These are phyloP conservation scores for Dendrocopos noguchii DNA, from an alignment of 2,113 vertebrate genomes.

Conservation along the genomic window DNA sequence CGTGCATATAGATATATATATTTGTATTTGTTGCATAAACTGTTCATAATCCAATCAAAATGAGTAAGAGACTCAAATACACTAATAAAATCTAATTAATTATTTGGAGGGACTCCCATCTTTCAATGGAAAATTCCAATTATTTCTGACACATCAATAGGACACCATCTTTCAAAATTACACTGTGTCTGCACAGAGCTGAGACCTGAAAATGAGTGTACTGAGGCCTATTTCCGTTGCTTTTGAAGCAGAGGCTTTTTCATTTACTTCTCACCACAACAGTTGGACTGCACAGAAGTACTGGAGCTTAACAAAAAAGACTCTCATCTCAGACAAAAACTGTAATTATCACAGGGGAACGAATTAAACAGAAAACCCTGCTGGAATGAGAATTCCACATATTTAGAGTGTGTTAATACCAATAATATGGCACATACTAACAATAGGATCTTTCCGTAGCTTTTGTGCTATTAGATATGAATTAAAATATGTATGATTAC, in stretches of 20 bases:
- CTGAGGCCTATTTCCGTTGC: slow-evolving; percentile 16
- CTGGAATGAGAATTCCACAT: slow-evolving; percentile 65
- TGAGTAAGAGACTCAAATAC: neutral
- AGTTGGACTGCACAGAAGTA: slow-evolving; percentile 68
- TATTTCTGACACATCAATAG: neutral
- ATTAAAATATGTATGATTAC: slow-evolving; percentile 53
- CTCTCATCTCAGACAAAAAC: slow-evolving; percentile 70
- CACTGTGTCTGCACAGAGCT: neutral
- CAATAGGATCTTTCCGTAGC: slow-evolving; percentile 54
- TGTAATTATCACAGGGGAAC: slow-evolving; percentile 74
- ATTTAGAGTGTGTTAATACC: slow-evolving; percentile 62
- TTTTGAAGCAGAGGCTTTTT: slow-evolving; percentile 52
- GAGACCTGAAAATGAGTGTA: slow-evolving; percentile 35
- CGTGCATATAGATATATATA: neutral
- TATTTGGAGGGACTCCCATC: neutral
- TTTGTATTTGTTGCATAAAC: neutral
- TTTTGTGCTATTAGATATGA: slow-evolving; percentile 55
- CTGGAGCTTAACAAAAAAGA: slow-evolving; percentile 70
- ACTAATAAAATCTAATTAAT: neutral
- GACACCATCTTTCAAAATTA: slow-evolving; percentile 27
- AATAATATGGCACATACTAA: slow-evolving; percentile 60
- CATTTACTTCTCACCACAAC: slow-evolving; percentile 59
- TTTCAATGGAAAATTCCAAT: neutral
- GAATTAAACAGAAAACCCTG: slow-evolving; percentile 66
- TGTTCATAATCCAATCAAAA: neutral